Conservation (phyloP, 2,113 vertebrate genomes). For the Notarius quadriscutis region DNA sequence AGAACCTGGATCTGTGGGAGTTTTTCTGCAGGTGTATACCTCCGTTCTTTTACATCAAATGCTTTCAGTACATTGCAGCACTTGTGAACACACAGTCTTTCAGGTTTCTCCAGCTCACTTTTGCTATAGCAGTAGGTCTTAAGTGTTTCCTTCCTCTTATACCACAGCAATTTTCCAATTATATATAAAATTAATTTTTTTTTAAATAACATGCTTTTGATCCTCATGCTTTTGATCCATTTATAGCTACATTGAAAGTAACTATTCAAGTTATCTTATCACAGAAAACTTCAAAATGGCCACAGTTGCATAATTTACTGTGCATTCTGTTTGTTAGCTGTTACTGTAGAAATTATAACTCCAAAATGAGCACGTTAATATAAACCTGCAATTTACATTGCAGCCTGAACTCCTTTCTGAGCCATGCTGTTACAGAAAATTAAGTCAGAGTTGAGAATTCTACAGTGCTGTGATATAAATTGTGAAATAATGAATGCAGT, state of each 20-base stretch:
- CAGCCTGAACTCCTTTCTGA: neutral
- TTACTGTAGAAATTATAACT: neutral
- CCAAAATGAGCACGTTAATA: neutral
- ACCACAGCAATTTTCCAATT: neutral
- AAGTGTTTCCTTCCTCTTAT: neutral
- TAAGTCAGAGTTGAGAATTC: neutral
- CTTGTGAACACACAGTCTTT: neutral
- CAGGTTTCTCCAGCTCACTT: neutral
- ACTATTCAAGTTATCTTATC: neutral
- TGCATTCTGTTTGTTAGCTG: neutral
- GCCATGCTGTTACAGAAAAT: neutral
- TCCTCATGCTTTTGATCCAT: neutral
- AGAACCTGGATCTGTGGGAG: conserved; percentile 96
- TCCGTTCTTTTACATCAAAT: neutral
- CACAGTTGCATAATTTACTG: neutral
- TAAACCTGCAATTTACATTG: neutral
- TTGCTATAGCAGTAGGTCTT: neutral
- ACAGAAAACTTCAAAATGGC: neutral
- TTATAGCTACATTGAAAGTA: neutral
- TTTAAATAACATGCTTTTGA: neutral
- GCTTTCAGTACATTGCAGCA: neutral
- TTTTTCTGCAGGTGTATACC: conserved; percentile 90
- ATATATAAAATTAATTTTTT: neutral
- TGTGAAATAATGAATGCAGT: neutral
- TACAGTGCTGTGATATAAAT: neutral